Evolutionary conservation across 2,113 vertebrate genomes (phyloP).

Genomic region (Lynx canadensis): DNA sequence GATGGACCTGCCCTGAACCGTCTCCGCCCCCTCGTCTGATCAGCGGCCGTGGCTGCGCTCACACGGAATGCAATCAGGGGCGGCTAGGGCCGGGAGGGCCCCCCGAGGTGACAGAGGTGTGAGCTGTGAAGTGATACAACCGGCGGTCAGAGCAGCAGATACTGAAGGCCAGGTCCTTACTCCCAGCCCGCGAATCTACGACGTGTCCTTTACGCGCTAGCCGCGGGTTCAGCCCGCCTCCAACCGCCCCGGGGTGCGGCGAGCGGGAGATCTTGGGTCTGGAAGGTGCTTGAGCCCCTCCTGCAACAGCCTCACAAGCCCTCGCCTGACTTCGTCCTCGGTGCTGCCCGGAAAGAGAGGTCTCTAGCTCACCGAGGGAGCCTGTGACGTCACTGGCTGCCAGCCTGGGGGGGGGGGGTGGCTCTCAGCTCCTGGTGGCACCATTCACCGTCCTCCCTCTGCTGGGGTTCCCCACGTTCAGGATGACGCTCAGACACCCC

Average conservation of each 20-base stretch:
- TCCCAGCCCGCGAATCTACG: rapidly evolving
- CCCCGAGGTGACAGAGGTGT: rapidly evolving
- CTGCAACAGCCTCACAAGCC: rapidly evolving
- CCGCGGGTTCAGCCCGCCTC: rapidly evolving
- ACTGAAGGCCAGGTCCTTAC: rapidly evolving
- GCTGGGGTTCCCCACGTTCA: not conserved
- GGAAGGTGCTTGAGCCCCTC: no score
- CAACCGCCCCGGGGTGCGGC: rapidly evolving
- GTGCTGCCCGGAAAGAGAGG: not conserved
- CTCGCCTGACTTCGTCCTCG: rapidly evolving
- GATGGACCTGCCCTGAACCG: not conserved
- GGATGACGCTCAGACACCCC: not conserved
- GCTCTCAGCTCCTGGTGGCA: no score
- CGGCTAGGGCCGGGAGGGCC: rapidly evolving
- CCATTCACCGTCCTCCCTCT: rapidly evolving
- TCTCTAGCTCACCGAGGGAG: rapidly evolving
- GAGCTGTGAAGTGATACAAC: rapidly evolving
- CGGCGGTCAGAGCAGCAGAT: rapidly evolving
- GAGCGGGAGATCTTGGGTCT: rapidly evolving
- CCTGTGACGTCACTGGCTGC: rapidly evolving
- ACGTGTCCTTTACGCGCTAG: rapidly evolving
- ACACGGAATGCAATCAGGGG: rapidly evolving
- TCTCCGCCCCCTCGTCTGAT: rapidly evolving
- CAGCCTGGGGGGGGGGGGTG: rapidly evolving
- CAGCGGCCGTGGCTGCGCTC: rapidly evolving